phyloP scores from a whole-genome alignment of 2,113 vertebrate species.

The Amia ocellicauda region DNA sequence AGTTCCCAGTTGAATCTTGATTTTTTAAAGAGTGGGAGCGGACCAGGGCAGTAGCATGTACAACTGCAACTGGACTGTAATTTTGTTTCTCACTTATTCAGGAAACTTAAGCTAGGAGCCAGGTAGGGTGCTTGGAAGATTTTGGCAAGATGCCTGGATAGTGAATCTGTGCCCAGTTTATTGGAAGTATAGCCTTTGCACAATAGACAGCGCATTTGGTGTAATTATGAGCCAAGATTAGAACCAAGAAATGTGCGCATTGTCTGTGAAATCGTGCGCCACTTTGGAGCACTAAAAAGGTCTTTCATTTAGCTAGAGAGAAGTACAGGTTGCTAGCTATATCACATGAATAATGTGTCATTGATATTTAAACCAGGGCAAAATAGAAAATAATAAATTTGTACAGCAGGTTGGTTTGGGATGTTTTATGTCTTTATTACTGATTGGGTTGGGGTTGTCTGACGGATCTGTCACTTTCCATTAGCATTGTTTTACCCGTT shows the following conservation, averaged over 20 bases:
- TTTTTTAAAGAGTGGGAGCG: slow-evolving; percentile 56
- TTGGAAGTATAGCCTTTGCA: slow-evolving; percentile 46
- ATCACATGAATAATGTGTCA: too few relatives aligned
- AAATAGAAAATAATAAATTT: neutral
- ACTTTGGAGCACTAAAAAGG: neutral
- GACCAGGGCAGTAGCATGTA: slow-evolving; percentile 62
- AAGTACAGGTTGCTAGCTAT: too few relatives aligned
- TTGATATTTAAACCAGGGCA: too few relatives aligned
- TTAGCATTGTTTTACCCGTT: neutral
- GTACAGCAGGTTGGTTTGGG: too few relatives aligned
- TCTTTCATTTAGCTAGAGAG: too few relatives aligned
- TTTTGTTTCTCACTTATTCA: slow-evolving; percentile 59
- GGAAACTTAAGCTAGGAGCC: slow-evolving; percentile 74
- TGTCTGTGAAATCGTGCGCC: neutral
- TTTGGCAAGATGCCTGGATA: slow-evolving; percentile 79
- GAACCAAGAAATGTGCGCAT: neutral
- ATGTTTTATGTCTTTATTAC: neutral
- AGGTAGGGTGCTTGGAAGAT: slow-evolving; percentile 75
- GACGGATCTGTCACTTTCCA: neutral
- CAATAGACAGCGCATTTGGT: slow-evolving; percentile 40
- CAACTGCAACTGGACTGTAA: slow-evolving; percentile 58
- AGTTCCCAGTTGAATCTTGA: slow-evolving; percentile 49
- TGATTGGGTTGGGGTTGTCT: neutral
- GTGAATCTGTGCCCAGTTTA: slow-evolving; percentile 64
- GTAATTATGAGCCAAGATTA: too few relatives aligned